Conservation (phyloP, 2,113 vertebrate species). For the Sebastes fasciatus region DNA sequence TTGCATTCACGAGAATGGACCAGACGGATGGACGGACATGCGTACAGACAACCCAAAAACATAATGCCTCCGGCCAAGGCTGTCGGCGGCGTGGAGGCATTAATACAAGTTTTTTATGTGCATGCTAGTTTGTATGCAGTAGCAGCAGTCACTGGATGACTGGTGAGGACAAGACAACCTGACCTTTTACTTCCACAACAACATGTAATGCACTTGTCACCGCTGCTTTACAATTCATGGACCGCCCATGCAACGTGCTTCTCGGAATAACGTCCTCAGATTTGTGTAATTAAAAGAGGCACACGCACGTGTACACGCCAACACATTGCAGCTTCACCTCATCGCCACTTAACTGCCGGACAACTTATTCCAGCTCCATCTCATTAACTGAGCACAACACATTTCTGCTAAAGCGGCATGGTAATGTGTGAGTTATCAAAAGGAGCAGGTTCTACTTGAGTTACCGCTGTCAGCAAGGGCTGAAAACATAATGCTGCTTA, state of each 20-base stretch:
- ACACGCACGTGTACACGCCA: conserved; percentile 1
- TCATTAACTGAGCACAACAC: conserved; percentile 42
- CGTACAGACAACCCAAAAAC: no score
- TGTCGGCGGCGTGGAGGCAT: no score
- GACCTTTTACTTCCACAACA: conserved; percentile 66
- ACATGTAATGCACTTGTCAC: conserved; percentile 57
- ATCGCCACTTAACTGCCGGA: conserved; percentile 32
- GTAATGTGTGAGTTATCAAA: conserved; percentile 59
- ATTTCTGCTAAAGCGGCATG: conserved; percentile 41
- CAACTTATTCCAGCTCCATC: conserved; percentile 30
- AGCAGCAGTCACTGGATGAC: not conserved
- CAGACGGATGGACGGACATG: no score
- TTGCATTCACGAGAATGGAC: no score
- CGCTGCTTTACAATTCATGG: conserved; percentile 51
- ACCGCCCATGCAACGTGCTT: conserved; percentile 7
- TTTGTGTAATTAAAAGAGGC: conserved; percentile 38
- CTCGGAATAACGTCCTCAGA: conserved; percentile 20
- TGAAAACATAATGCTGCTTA: conserved; percentile 53
- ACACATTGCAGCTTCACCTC: not conserved
- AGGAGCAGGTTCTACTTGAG: conserved; percentile 53
- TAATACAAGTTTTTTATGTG: not conserved
- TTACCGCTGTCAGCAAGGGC: conserved; percentile 36
- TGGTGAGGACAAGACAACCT: conserved; percentile 40
- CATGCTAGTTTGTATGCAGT: conserved; percentile 49
- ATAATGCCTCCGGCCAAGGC: no score